A percentile compares a stretch with the other conserved stretches of the same genome.
Conservation (phyloP, 2,113 vertebrate genomes). For the Strix uralensis region DNA sequence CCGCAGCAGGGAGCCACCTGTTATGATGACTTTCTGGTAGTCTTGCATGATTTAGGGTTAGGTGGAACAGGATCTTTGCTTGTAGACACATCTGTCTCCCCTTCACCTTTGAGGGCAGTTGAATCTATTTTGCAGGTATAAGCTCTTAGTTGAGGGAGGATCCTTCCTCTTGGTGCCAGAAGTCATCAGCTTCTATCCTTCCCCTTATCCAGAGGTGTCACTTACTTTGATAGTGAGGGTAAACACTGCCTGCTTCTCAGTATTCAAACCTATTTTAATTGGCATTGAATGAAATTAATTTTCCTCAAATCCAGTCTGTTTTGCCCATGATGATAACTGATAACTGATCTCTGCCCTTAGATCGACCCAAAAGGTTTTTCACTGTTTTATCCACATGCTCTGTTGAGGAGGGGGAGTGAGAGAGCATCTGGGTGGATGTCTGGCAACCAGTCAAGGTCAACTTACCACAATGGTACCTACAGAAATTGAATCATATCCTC, state of each 20-base stretch:
- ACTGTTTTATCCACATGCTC: not conserved
- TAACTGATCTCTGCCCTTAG: not conserved
- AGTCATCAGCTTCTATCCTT: not conserved
- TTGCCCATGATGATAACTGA: not conserved
- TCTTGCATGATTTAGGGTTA: not conserved
- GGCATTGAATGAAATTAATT: not conserved
- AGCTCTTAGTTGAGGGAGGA: not conserved
- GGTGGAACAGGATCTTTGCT: not conserved
- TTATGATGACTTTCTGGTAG: not conserved
- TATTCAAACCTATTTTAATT: not conserved
- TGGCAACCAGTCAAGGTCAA: not conserved
- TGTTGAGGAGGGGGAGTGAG: not conserved
- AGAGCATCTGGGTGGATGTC: not conserved
- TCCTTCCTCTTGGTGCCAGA: not conserved
- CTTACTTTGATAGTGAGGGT: not conserved
- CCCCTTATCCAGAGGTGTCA: not conserved
- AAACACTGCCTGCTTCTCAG: not conserved
- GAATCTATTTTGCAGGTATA: not conserved
- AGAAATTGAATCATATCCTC: not conserved
- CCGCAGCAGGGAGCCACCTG: not conserved
- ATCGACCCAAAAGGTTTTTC: not conserved
- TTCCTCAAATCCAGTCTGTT: not conserved
- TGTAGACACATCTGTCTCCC: not conserved
- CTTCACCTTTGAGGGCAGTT: not conserved
- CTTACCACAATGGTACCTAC: not conserved